Evolutionary conservation across 2,113 vertebrate genomes (phyloP), one percentile per base, ranked within the genome.

Genomic region (Tachycineta bicolor): DNA sequence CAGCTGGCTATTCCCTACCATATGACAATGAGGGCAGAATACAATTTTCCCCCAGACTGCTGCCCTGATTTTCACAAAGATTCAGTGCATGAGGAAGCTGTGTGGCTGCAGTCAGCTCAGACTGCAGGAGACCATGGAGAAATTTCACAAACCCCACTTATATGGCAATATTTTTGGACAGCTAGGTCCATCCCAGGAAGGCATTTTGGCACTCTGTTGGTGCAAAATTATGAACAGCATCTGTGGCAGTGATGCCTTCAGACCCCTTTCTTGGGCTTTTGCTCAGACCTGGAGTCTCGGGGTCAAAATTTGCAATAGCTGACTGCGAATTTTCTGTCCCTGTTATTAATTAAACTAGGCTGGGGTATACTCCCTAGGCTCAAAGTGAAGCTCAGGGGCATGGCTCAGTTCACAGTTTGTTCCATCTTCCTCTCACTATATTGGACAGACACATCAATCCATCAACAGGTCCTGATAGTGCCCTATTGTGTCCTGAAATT

Each of bases 31-130:
- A 80, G 43, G 44, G 20, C 8, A 80, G 34, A 49, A 47, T 25
- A 11, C 16, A 28, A 12, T 34, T 59, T 59, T 37, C 6, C 6
- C 16, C 12, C 14, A 12, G 10, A 7, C 2, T 59, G 24, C 41
- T 64, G 26, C 43, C 47, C 0, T 1, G 21, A 23, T 65, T 37
- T 29, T 22, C 13, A 14, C 0, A 4, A 37, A 63, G 31, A 53
- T 58, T 5, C 13, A 14, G 46, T 17, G 22, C n/a, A 4, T 8
- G 39, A 58, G 13, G 39, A 78, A 62, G 13, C 22, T 58, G 46
- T 2, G 6, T 67, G 47, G 9, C 21, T 28, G 37, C 44, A 52
- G 22, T 13, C 56, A 53, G 25, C 39, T 69, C 25, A 13, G 24
- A 6, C 26, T 43, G 26, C 22, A 58, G 53, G 25, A 73, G 46